Percentiles rank a stretch among this genome's conserved stretches.
phyloP scores from a whole-genome alignment of 2,113 vertebrate species.

The Mohoua ochrocephala region DNA sequence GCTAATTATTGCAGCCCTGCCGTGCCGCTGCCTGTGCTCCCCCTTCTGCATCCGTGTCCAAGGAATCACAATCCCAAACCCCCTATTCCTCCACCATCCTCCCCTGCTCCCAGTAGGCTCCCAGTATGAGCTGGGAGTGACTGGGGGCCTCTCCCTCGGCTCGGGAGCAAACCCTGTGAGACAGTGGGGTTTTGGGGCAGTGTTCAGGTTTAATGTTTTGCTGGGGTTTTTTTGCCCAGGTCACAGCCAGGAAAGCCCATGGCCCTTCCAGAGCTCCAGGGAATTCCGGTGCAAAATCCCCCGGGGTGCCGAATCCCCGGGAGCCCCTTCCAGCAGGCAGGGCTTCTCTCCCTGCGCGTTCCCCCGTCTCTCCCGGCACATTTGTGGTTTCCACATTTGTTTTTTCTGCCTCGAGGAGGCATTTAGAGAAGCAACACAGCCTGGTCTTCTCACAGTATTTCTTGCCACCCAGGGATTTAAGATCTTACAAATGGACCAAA shows the following conservation, averaged over 20 bases:
- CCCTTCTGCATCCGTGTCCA: background rate
- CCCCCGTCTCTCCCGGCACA: accelerated
- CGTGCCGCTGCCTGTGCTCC: background rate
- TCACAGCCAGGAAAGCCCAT: background rate
- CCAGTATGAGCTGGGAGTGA: background rate
- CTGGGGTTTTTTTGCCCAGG: background rate
- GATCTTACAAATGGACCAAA: conserved; percentile 42
- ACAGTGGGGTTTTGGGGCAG: too few relatives aligned
- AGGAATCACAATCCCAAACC: background rate
- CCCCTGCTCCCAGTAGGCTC: background rate
- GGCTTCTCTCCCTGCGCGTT: background rate
- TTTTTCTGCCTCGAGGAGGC: background rate
- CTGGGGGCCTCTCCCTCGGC: background rate
- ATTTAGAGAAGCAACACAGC: background rate
- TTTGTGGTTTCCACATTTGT: background rate
- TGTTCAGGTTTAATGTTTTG: accelerated
- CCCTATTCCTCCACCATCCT: background rate
- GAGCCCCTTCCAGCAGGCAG: background rate
- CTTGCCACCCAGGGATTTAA: conserved; percentile 39
- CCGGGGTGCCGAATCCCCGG: background rate
- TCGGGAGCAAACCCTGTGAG: too few relatives aligned
- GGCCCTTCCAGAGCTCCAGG: background rate
- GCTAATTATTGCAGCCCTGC: background rate
- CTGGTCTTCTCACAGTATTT: conserved; percentile 17
- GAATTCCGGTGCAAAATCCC: background rate